Conservation (phyloP, 2,113 vertebrate species). For the Hippotragus niger region DNA sequence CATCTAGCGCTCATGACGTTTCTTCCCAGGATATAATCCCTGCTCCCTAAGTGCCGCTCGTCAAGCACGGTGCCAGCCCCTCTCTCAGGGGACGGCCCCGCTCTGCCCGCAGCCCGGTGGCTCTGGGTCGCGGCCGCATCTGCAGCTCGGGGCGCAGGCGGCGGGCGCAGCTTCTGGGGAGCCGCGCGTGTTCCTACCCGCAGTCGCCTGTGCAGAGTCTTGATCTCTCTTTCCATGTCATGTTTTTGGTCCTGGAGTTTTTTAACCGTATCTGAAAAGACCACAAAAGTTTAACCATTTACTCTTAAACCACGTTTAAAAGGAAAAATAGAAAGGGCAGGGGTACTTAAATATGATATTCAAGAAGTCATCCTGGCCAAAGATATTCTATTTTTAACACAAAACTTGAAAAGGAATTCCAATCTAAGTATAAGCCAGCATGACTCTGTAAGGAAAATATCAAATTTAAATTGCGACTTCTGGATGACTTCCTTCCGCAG, state of each 20-base stretch:
- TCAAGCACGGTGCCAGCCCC: neutral
- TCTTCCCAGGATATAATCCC: neutral
- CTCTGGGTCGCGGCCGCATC: no score
- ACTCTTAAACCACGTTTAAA: neutral
- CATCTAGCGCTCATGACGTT: neutral
- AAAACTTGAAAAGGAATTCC: neutral
- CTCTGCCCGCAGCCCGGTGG: neutral
- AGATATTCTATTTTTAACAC: neutral
- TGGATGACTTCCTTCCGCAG: neutral
- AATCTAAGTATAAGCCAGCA: neutral
- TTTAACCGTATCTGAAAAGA: constrained; percentile 90
- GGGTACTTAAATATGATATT: neutral
- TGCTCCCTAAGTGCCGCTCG: neutral
- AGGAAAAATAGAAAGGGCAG: neutral
- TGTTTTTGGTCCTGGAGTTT: constrained; percentile 97
- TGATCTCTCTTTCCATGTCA: constrained; percentile 97
- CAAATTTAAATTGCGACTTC: constrained; percentile 21
- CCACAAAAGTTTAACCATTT: constrained; percentile 16
- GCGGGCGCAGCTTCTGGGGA: neutral
- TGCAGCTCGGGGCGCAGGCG: no score
- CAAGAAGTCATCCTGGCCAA: neutral
- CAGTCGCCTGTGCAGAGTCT: constrained; percentile 93
- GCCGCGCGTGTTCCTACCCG: constrained; percentile 81
- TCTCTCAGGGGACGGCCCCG: neutral
- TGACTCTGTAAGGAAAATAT: constrained; percentile 4